phyloP scores from a whole-genome alignment of 2,888 invertebrate species.

The Cheilosia urbana region DNA sequence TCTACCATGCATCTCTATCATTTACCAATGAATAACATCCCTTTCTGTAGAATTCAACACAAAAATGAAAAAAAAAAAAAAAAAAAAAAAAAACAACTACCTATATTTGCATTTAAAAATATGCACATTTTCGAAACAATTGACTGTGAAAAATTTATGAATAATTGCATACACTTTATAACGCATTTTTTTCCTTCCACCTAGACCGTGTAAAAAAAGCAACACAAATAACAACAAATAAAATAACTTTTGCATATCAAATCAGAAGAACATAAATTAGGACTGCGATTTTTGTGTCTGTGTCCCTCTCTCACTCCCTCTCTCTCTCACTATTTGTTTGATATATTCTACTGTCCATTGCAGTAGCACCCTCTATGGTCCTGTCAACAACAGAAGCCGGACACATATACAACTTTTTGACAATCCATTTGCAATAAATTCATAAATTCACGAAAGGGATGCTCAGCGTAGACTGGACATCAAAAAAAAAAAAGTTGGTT shows the following conservation, averaged over 20 bases:
- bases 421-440: constrained; percentile 74
- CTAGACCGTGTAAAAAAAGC: background rate
- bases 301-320: background rate
- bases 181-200: constrained; percentile 3
- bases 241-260: constrained; percentile 60
- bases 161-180: constrained; percentile 65
- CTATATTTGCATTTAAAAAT: constrained; percentile 36
- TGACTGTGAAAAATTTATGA: constrained; percentile 74
- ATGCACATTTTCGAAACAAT: constrained; percentile 70
- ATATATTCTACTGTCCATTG: constrained; percentile 25
- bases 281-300: constrained; percentile 19
- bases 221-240: constrained; percentile 15
- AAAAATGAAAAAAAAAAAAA: background rate
- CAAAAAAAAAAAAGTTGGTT: constrained; percentile 34
- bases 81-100: background rate
- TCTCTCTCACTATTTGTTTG: constrained; percentile 13
- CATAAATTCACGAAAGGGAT: constrained; percentile 60
- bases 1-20: background rate
- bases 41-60: background rate
- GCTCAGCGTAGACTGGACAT: background rate
- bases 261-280: constrained; percentile 60
- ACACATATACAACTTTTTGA: constrained; percentile 51
- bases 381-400: constrained; percentile 62
- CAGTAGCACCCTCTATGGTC: constrained; percentile 28
- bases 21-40: constrained; percentile 10